phyloP scores from a whole-genome alignment of 2,113 vertebrate genomes.

The Cyprinodon tularosa region DNA sequence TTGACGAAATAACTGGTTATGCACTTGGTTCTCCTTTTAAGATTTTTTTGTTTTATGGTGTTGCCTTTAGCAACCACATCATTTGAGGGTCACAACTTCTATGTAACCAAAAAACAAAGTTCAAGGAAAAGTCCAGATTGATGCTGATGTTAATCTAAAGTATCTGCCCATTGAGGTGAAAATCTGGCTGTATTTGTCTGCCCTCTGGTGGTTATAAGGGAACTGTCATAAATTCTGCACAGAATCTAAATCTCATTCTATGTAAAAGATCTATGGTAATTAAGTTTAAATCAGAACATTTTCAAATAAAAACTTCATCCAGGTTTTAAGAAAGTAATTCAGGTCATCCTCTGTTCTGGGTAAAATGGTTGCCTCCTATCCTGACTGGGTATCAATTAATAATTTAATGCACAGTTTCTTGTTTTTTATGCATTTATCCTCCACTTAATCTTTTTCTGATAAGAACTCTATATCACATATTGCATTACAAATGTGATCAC shows the following conservation, averaged over 20 bases:
- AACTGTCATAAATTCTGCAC: not conserved
- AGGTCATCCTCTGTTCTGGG: not conserved
- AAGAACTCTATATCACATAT: not conserved
- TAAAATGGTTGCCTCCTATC: not conserved
- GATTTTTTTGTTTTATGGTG: constrained; percentile 3
- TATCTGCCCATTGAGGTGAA: not conserved
- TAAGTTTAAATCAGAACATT: not conserved
- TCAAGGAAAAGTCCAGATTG: not conserved
- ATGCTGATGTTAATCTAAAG: not conserved
- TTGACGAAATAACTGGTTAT: not conserved
- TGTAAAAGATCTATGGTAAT: not conserved
- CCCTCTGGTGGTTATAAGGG: constrained; percentile 31
- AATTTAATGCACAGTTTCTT: not conserved
- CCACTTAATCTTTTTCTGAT: not conserved
- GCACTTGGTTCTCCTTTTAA: constrained; percentile 16
- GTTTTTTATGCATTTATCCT: not conserved
- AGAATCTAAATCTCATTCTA: not conserved
- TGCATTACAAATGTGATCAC: not conserved
- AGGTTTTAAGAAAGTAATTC: not conserved
- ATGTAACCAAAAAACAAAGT: constrained; percentile 4
- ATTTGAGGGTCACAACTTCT: not conserved
- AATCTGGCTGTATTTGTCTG: constrained; percentile 3
- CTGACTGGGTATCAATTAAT: constrained; percentile 1
- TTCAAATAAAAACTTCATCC: not conserved
- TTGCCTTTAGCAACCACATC: constrained; percentile 26